Conservation (phyloP, 2,888 invertebrate genomes). For the Mellilla xanthometata region DNA sequence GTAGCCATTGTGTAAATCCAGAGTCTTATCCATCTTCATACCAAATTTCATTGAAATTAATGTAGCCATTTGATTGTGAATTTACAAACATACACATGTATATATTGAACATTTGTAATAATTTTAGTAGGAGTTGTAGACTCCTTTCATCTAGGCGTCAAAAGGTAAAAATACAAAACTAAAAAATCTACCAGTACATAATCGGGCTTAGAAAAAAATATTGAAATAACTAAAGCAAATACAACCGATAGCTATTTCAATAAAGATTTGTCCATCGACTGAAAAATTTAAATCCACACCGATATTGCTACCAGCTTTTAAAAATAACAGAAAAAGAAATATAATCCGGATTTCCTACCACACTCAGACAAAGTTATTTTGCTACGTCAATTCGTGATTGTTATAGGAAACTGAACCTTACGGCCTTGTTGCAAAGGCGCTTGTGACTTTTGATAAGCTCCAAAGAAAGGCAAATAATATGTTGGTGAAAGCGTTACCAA, state of each 20-base stretch:
- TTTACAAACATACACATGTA: no score
- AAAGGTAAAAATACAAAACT: no score
- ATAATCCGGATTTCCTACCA: conserved; percentile 37
- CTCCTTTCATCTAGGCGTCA: no score
- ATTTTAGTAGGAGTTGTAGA: no score
- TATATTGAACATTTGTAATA: no score
- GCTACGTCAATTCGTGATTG: conserved; percentile 15
- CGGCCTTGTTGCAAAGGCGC: conserved; percentile 26
- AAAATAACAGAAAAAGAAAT: conserved; percentile 39
- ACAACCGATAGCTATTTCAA: conserved; percentile 42
- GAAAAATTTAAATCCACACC: conserved; percentile 54
- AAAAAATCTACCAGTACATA: no score
- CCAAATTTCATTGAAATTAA: no score
- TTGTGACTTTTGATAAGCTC: background rate
- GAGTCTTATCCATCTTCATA: no score
- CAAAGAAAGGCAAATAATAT: conserved; percentile 15
- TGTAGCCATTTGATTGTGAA: no score
- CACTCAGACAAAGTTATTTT: conserved; percentile 29
- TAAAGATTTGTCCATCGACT: conserved; percentile 52
- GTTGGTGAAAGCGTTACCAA: conserved; percentile 31
- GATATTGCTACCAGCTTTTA: conserved; percentile 42
- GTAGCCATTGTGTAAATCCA: no score
- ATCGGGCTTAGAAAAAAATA: no score
- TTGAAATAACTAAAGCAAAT: conserved; percentile 10
- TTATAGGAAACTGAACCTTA: conserved; percentile 34